These are phyloP conservation scores for Malaclemys terrapin DNA, from an alignment of 2,113 vertebrate genomes.

Conservation along the genomic window DNA sequence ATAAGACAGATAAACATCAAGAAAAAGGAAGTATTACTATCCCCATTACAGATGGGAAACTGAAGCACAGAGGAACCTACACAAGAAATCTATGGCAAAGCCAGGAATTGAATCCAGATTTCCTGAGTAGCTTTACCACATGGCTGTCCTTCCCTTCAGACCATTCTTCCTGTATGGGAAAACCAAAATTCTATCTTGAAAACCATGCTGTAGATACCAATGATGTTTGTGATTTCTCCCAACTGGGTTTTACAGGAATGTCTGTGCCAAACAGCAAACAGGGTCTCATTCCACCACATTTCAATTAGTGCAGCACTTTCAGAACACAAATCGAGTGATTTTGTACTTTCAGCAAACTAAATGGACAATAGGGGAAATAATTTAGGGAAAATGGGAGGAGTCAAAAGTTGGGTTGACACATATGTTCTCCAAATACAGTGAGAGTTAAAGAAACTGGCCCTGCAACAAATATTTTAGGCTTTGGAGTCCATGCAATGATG, in stretches of 20 bases:
- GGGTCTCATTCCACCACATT: not conserved
- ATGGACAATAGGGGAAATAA: not conserved
- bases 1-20: not conserved
- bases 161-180: not conserved
- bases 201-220: not conserved
- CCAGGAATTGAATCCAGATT: not conserved
- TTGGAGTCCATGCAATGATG: constrained; percentile 52
- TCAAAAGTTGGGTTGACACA: constrained; percentile 24
- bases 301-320: not conserved
- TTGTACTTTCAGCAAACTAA: not conserved
- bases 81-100: not conserved
- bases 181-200: not conserved
- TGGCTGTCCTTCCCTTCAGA: not conserved
- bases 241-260: not conserved
- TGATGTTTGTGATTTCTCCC: not conserved
- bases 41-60: not conserved
- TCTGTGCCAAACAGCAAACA: not conserved
- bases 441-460: constrained; percentile 62
- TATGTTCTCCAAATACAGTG: constrained; percentile 44
- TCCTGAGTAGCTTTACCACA: not conserved
- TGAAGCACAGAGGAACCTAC: not conserved
- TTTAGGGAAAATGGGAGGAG: not conserved
- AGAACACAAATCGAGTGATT: not conserved
- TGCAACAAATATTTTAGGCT: constrained; percentile 50
- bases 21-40: not conserved